phyloP scores from a whole-genome alignment of 2,888 invertebrate species.

The Ophion ventricosus region DNA sequence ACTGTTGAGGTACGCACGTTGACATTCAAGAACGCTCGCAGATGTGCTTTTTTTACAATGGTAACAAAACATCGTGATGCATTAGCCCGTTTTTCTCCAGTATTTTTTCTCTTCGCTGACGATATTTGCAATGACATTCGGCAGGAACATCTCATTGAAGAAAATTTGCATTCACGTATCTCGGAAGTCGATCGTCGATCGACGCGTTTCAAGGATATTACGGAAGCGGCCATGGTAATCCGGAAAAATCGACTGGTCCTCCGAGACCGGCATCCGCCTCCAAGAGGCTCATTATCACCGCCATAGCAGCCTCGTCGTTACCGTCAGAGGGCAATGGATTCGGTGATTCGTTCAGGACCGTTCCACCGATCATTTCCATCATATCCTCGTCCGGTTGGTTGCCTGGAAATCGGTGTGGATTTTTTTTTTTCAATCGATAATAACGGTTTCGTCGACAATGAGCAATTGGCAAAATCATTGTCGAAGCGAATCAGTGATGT shows the following conservation, averaged over 20 bases:
- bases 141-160: not conserved
- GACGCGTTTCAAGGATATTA: constrained; percentile 74
- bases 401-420: constrained; percentile 70
- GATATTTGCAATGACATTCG: not conserved
- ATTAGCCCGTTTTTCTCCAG: not conserved
- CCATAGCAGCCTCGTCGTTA: constrained; percentile 95
- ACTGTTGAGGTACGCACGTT: no score
- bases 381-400: constrained; percentile 84
- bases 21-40: no score
- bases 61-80: not conserved
- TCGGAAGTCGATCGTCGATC: not conserved
- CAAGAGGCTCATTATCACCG: constrained; percentile 94
- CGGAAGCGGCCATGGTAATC: constrained; percentile 93
- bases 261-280: constrained; percentile 96
- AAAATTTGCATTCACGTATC: not conserved
- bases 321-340: constrained; percentile 87
- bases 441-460: no score
- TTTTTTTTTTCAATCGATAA: constrained; percentile 62
- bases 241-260: constrained; percentile 93
- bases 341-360: constrained; percentile 83
- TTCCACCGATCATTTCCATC: constrained; percentile 86
- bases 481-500: constrained; percentile 18
- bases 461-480: not conserved
- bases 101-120: no score
- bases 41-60: not conserved